Base-by-base conservation (phyloP, 2,797 vertebrate genomes). In the Anguilla obscura region DNA sequence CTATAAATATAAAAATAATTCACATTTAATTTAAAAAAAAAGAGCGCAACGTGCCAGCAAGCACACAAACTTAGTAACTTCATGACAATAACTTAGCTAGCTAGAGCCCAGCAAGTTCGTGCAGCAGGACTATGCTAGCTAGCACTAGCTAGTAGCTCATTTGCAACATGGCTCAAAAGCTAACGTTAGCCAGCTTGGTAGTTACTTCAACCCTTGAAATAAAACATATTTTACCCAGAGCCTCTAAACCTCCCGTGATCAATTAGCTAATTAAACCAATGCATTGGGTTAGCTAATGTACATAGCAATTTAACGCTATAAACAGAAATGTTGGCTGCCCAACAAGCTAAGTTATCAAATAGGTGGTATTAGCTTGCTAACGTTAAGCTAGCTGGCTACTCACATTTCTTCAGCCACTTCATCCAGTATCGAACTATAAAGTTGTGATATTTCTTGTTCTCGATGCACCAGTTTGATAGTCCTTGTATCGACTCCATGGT, bases 401-500 rank as follows among this genome's bases (percentile, higher is more conserved):
- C 92, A 99, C 98, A 97, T 95, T 97, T 97, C 87, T 95, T 97
- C 91, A 99, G 88, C 94, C 97, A 98, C 95, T 97, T 98, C 85
- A 98, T 95, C 98, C 98, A 99, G 91, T 97, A 96, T 52, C 96
- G 96, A 89, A 98, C 98, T 91, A 99, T 96, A 69, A 97, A 92
- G 92, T 92, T 95, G 96, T 99, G 97, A 92, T 98, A 97, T 89
- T 97, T 98, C 96, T 98, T 98, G 96, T 99, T 98, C 89, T 99
- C 98, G 91, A 99, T 97, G 93, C 98, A 99, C 98, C 98, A 99
- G 7, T 94, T 93, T 48, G 98, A 98, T 63, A 99, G 93, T 91
- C 97, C 97, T 92, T 99, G 98, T 91, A 99, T 99, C 21, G 98
- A 98, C 79, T 99, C 98, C 98, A 98, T 98, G 2, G 98, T 99